phyloP scores from a whole-genome alignment of 2,888 invertebrate species.

The Nezara viridula region DNA sequence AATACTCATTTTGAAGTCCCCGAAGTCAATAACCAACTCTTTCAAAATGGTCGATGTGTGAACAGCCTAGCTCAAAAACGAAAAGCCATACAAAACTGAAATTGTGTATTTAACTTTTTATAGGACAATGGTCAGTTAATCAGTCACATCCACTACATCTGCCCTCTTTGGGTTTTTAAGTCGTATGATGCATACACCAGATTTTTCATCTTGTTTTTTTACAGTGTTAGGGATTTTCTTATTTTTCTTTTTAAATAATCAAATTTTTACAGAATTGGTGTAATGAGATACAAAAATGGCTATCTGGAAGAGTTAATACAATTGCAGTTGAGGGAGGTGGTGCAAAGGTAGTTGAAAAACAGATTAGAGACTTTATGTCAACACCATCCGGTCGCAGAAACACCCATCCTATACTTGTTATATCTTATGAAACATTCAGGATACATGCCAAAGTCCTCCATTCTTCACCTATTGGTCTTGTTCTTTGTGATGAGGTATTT shows the following conservation, averaged over 20 bases:
- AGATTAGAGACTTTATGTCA: constrained; percentile 86
- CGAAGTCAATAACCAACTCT: no score
- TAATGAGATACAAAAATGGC: constrained; percentile 98
- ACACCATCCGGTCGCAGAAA: constrained; percentile 80
- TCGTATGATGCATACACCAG: no score
- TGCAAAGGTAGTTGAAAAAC: constrained; percentile 87
- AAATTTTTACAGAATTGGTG: constrained; percentile 85
- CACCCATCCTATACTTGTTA: constrained; percentile 93
- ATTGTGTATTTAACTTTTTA: no score
- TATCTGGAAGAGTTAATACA: constrained; percentile 85
- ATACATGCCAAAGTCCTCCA: constrained; percentile 92
- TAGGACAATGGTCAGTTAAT: no score
- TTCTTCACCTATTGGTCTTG: constrained; percentile 91
- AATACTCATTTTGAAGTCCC: no score
- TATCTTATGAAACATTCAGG: constrained; percentile 98
- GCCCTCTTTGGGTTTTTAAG: no score
- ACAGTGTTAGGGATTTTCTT: constrained; percentile 24
- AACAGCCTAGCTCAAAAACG: no score
- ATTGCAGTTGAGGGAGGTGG: constrained; percentile 89
- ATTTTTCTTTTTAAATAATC: background rate
- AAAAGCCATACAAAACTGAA: no score
- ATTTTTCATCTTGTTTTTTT: constrained; percentile 8
- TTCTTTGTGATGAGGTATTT: constrained; percentile 93
- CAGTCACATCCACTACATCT: no score
- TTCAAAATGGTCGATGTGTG: no score